Conservation (phyloP, 2,888 invertebrate species). For the Neoitamus cyanurus region DNA sequence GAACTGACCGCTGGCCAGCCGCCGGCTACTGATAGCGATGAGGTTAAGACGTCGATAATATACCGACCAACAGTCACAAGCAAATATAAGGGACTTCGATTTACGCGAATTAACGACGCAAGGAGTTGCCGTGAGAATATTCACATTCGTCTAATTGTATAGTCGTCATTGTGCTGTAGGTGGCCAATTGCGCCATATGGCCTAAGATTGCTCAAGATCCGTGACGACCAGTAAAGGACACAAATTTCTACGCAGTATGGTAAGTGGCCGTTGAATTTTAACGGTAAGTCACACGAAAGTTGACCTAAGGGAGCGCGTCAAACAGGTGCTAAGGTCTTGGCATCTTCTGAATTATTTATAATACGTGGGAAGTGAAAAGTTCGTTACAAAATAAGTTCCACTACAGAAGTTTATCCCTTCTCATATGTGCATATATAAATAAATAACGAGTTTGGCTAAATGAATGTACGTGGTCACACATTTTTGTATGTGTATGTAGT, state of each 20-base stretch:
- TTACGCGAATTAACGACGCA: not conserved
- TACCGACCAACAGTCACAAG: not conserved
- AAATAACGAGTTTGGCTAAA: not conserved
- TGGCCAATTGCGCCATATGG: constrained; percentile 11
- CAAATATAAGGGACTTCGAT: not conserved
- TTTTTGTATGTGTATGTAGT: no score
- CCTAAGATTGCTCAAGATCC: constrained; percentile 33
- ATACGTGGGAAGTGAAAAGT: constrained; percentile 26
- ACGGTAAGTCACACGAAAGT: constrained; percentile 37
- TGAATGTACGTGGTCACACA: no score
- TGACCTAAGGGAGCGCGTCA: not conserved
- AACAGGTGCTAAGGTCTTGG: constrained; percentile 20
- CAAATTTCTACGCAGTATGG: not conserved
- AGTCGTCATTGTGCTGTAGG: not conserved
- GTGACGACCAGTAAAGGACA: constrained; percentile 29
- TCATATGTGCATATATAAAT: not conserved
- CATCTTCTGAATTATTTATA: constrained; percentile 38
- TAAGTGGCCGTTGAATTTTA: not conserved
- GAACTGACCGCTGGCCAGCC: constrained; percentile 38
- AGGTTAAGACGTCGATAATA: not conserved
- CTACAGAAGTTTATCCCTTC: not conserved
- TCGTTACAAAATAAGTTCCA: constrained; percentile 16
- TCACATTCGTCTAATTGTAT: not conserved
- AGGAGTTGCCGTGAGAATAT: constrained; percentile 13
- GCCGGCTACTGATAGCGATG: not conserved